Conservation (phyloP, 2,888 invertebrate species). For the Sisyra terminalis region DNA sequence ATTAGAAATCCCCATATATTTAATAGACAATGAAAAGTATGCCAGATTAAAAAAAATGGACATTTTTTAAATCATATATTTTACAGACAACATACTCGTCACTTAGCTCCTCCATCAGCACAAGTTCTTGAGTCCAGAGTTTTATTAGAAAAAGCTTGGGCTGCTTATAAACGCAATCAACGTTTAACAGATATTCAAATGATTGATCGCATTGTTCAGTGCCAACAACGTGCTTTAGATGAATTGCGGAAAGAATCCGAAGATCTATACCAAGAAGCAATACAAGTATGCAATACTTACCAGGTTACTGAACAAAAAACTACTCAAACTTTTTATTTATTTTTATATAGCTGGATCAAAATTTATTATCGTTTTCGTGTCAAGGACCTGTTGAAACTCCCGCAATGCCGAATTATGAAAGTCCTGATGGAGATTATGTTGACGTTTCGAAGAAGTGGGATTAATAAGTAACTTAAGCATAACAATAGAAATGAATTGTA, state of each 20-base stretch:
- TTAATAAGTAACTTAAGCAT: conserved; percentile 17
- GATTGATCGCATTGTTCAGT: conserved; percentile 46
- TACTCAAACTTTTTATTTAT: too few relatives aligned
- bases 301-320: too few relatives aligned
- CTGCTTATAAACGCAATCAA: conserved; percentile 45
- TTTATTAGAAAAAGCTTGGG: conserved; percentile 59
- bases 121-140: conserved; percentile 47
- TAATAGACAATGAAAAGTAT: conserved; percentile 50
- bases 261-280: conserved; percentile 73
- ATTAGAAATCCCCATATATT: conserved; percentile 50
- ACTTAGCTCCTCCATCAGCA: conserved; percentile 28
- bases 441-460: conserved; percentile 71
- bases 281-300: conserved; percentile 40
- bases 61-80: conserved; percentile 7
- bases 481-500: too few relatives aligned
- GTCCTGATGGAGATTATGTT: conserved; percentile 81
- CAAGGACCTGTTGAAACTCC: conserved; percentile 72
- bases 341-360: conserved; percentile 45
- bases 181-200: conserved; percentile 45
- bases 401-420: conserved; percentile 59
- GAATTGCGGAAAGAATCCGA: conserved; percentile 68
- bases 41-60: conserved; percentile 13
- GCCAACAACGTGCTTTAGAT: conserved; percentile 64
- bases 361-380: conserved; percentile 46
- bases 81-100: conserved; percentile 34